Conservation (phyloP, 2,797 vertebrate genomes). For the Gymnoscopelus braueri region DNA sequence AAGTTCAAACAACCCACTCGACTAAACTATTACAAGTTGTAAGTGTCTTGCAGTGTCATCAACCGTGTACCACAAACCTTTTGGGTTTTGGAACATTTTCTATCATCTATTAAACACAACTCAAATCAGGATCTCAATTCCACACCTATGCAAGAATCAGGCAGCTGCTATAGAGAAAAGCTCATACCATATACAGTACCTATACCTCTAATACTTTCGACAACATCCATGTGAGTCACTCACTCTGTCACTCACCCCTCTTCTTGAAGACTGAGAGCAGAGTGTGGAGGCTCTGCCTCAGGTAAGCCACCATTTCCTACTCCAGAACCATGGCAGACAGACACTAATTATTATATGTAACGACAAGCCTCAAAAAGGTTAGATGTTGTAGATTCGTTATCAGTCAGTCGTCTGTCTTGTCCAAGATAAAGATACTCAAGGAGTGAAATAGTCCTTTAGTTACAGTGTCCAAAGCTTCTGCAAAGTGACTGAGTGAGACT, state of each 20-base stretch:
- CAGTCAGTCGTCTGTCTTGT: conserved; percentile 3
- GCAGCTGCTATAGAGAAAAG: background rate
- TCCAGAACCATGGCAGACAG: conserved; percentile 38
- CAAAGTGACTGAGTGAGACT: conserved; percentile 49
- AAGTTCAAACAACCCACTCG: too few relatives aligned
- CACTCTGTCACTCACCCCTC: conserved; percentile 86
- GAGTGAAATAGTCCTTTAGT: too few relatives aligned
- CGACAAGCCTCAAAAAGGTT: background rate
- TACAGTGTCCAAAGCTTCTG: conserved; percentile 1
- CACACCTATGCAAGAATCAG: too few relatives aligned
- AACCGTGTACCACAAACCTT: too few relatives aligned
- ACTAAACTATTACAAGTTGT: too few relatives aligned
- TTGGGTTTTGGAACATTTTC: too few relatives aligned
- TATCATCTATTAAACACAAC: too few relatives aligned
- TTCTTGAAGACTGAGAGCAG: conserved; percentile 93
- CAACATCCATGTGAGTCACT: conserved; percentile 19
- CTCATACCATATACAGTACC: conserved; percentile 7
- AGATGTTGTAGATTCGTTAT: background rate
- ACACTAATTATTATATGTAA: too few relatives aligned
- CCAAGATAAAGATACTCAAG: background rate
- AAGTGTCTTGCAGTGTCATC: too few relatives aligned
- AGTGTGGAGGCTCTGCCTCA: conserved; percentile 87
- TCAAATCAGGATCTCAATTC: too few relatives aligned
- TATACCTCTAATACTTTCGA: background rate
- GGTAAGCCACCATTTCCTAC: conserved; percentile 89